These are phyloP conservation scores for Chymomyza caudatula DNA, from an alignment of 2,888 invertebrate genomes.

Conservation along the genomic window DNA sequence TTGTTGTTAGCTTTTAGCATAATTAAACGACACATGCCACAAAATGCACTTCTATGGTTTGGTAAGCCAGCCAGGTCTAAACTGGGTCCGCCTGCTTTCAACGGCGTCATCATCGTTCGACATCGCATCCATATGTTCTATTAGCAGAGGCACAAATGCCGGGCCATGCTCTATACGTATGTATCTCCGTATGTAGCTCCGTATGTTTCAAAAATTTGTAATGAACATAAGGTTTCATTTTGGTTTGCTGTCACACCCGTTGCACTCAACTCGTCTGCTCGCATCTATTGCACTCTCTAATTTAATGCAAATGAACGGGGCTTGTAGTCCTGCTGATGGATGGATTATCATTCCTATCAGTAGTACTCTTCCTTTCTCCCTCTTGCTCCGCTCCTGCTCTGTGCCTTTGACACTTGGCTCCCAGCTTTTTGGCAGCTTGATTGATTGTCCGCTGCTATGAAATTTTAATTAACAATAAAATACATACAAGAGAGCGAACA, in stretches of 20 bases:
- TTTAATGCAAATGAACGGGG: constrained; percentile 56
- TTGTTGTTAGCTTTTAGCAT: constrained; percentile 76
- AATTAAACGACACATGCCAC: constrained; percentile 78
- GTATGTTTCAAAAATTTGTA: constrained; percentile 56
- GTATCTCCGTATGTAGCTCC: constrained; percentile 23
- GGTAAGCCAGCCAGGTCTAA: constrained; percentile 7
- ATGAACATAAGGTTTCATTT: constrained; percentile 69
- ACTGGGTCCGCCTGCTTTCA: background rate
- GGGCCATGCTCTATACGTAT: constrained; percentile 21
- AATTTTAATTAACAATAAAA: constrained; percentile 6
- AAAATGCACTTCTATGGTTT: constrained; percentile 75
- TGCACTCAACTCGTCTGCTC: background rate
- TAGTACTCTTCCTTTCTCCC: background rate
- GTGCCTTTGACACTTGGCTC: constrained; percentile 13
- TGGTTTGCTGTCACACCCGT: constrained; percentile 5
- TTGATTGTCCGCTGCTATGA: constrained; percentile 18
- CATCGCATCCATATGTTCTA: constrained; percentile 74
- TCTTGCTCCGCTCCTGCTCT: constrained; percentile 17
- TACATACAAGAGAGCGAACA: background rate
- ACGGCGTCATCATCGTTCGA: constrained; percentile 55
- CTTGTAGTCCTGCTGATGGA: constrained; percentile 50
- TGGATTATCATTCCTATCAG: constrained; percentile 36
- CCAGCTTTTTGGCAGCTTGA: constrained; percentile 16
- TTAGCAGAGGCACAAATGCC: constrained; percentile 36
- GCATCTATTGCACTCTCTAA: constrained; percentile 9